These are phyloP conservation scores for Tenthredo amoena DNA, from an alignment of 2,888 invertebrate genomes.

Conservation along the genomic window DNA sequence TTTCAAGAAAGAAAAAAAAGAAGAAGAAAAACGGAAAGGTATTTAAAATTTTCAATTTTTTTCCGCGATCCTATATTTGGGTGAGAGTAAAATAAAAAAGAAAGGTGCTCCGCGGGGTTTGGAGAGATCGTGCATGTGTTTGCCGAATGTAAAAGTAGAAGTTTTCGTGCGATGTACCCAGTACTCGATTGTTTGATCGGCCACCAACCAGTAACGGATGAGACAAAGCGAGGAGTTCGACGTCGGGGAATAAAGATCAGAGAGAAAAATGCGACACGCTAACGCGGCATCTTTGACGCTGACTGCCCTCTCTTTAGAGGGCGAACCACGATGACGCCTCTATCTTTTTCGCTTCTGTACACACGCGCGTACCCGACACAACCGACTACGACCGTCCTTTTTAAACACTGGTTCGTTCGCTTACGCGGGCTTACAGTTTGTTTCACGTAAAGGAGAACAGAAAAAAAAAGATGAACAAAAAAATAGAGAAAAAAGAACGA, in stretches of 20 bases:
- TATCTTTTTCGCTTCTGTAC: conserved; percentile 45
- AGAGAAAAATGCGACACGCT: conserved; percentile 45
- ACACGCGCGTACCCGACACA: conserved; percentile 25
- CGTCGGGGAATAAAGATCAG: conserved; percentile 43
- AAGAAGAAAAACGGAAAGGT: too few relatives aligned
- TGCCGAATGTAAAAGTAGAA: conserved; percentile 20
- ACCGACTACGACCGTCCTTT: conserved; percentile 5
- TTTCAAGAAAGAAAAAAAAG: too few relatives aligned
- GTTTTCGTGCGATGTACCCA: not conserved
- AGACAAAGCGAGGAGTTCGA: conserved; percentile 19
- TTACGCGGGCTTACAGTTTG: conserved; percentile 9
- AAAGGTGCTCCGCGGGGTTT: conserved; percentile 1
- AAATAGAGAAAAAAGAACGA: not conserved
- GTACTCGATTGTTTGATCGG: conserved; percentile 60
- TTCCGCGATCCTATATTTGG: not conserved
- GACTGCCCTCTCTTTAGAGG: conserved; percentile 55
- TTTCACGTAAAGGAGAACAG: not conserved
- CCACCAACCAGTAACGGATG: conserved; percentile 32
- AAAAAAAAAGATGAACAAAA: not conserved
- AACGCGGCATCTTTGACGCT: conserved; percentile 56
- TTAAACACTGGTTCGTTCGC: conserved; percentile 14
- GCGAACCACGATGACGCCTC: conserved; percentile 22
- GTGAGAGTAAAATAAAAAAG: conserved; percentile 6
- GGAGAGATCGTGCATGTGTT: conserved; percentile 36
- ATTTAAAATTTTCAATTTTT: not conserved